Evolutionary conservation across 1,140 invertebrate species (phyloP).

Genomic region (Leptinotarsa texana): DNA sequence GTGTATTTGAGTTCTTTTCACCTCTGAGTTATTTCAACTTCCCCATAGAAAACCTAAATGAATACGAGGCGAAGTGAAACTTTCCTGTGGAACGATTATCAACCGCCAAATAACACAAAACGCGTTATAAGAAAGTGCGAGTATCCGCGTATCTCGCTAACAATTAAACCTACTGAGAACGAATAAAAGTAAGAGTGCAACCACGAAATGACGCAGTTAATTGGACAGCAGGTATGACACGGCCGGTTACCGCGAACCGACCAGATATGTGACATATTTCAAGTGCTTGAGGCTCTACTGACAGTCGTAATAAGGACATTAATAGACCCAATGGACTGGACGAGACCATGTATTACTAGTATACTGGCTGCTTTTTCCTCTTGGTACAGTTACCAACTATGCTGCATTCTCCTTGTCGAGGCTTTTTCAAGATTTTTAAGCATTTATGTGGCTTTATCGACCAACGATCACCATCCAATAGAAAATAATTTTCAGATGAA

Average conservation of each 20-base stretch:
- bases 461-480: neutral
- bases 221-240: slow-evolving; percentile 49
- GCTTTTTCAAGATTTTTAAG: neutral
- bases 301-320: slow-evolving; percentile 50
- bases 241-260: slow-evolving; percentile 46
- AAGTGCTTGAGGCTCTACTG: slow-evolving; percentile 42
- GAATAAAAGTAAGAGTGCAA: slow-evolving; percentile 43
- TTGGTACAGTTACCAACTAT: slow-evolving; percentile 20
- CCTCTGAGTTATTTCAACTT: too few species aligned
- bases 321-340: slow-evolving; percentile 38
- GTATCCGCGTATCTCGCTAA: slow-evolving; percentile 24
- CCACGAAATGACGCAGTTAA: slow-evolving; percentile 44
- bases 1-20: too few species aligned
- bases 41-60: too few species aligned
- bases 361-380: slow-evolving; percentile 16
- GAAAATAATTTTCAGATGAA: too few species aligned
- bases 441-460: neutral
- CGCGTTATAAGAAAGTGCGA: slow-evolving; percentile 31
- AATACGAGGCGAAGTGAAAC: too few species aligned
- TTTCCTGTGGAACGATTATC: too few species aligned
- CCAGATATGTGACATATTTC: slow-evolving; percentile 52
- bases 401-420: neutral
- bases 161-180: slow-evolving; percentile 32
- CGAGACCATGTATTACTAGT: slow-evolving; percentile 20
- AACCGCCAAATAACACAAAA: neutral